Evolutionary conservation across 92 coral and sea anemone genomes (phyloP), one percentile per base, ranked within the genome.

Genomic region (Siderastrea siderea): DNA sequence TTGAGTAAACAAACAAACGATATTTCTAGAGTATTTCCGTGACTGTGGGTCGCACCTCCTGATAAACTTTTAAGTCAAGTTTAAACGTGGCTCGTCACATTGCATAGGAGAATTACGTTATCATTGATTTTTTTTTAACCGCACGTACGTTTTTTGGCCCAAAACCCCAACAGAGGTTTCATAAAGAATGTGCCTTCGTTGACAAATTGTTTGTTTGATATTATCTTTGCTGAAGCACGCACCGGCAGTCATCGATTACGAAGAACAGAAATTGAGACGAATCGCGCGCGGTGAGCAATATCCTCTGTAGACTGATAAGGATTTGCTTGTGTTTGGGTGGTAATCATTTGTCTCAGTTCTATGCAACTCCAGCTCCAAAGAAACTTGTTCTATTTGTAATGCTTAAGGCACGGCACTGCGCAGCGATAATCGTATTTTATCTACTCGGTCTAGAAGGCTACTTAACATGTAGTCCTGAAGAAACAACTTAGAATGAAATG

Each of bases 131-230:
- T 26, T 26, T 26, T 26, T 26, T 26, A 26, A 26, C 38, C 38
- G 10, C 9, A 55, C 4, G 48, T 14, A 26, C 71, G 71, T 13
- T 61, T 67, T 67, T 61, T 61, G 38, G 4, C 14, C 66, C 5
- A 19, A n/a, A 61, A 61, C 14, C 26, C 66, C 14, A 61, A n/a
- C 16, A 45, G 73, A 68, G 16, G 5, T n/a, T 14, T 10, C n/a
- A 15, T 12, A 12, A 70, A 46, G 74, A 70, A 70, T 46, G 53
- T 46, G 74, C 52, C 47, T 70, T 1, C 54, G 52, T 46, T 47
- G 53, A 70, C 74, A 46, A 47, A 70, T 70, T 44, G 74, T 70
- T 70, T 70, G 74, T 70, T 70, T 70, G 3, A 47, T 70, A 47
- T 70, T 46, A 47, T 70, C 74, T 70, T 70, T 46, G 15, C 19